Evolutionary conservation across 1,140 invertebrate genomes (phyloP), one percentile per base, ranked within the genome.

Genomic region (Anoplophora glabripennis): DNA sequence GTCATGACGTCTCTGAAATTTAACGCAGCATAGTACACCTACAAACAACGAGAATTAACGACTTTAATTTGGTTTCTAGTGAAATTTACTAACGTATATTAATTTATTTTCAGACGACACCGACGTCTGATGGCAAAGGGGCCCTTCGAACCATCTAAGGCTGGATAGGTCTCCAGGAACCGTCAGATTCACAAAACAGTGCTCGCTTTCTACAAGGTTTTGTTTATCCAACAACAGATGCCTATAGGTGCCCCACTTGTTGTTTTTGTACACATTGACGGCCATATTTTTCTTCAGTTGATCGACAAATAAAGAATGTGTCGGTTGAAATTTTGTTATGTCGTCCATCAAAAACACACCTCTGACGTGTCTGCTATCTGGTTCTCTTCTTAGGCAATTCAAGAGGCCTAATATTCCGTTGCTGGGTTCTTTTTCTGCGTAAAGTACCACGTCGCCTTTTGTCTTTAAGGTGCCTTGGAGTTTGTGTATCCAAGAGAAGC

Each of bases 81-180:
- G 7, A 49, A 21, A 49, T 17, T 7, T n/a, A 35, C 36, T 53
- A 71, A 84, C 79, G 46, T 80, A 77, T 0, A 82, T 61, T 0
- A 84, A 51, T 65, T 79, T 52, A 36, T 72, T 73, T 37, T 81
- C 64, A 28, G 71, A 57, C 12, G 73, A 54, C 40, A 80, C 72
- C 12, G 76, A 71, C 0, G 46, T 57, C 28, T 75, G 65, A 66
- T 71, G 56, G 38, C 71, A 53, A 48, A 82, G 49, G 53, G 81
- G 79, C 52, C 84, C 87, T 75, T 89, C 78, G 1, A 95, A 77
- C 95, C 95, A 98, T 10, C 76, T 83, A 1, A 98, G 72, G 35
- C 89, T 89, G 0, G 88, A 89, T 14, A 98, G 76, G 74, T 98
- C 94, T 47, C 94, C 93, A 63, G 87, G 82, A 7, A 87, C 86